Evolutionary conservation across 1,140 invertebrate species (phyloP).

Genomic region (Macrostomum lignano): DNA sequence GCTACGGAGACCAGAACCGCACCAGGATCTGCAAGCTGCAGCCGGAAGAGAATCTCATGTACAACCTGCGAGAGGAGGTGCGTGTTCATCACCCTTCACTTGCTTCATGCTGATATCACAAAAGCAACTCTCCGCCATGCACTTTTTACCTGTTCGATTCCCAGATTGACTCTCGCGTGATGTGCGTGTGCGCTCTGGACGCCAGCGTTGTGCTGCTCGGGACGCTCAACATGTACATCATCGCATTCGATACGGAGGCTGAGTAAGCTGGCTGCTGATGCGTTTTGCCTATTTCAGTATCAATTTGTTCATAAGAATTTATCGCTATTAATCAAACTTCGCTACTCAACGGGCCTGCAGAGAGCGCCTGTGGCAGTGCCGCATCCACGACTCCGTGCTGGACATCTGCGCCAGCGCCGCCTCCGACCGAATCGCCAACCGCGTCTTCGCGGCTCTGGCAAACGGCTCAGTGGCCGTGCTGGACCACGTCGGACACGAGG

Average conservation of each 20-base stretch:
- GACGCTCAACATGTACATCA: too few relatives aligned
- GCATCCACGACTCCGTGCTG: conserved; percentile 29
- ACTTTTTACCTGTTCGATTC: too few relatives aligned
- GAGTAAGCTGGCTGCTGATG: too few relatives aligned
- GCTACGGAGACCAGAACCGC: conserved; percentile 23
- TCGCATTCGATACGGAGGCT: too few relatives aligned
- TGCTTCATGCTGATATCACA: too few relatives aligned
- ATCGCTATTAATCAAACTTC: too few relatives aligned
- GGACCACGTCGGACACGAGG: conserved; percentile 11
- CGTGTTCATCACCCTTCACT: conserved; percentile 1
- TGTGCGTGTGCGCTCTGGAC: too few relatives aligned
- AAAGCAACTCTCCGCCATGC: neutral
- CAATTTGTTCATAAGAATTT: too few relatives aligned
- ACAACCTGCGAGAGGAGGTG: conserved; percentile 26
- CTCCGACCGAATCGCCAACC: too few relatives aligned
- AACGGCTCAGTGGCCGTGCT: conserved; percentile 32
- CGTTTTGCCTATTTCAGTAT: too few relatives aligned
- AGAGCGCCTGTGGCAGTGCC: conserved; percentile 25
- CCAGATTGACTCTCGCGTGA: too few relatives aligned
- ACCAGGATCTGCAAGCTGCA: conserved; percentile 19
- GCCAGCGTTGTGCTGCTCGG: too few relatives aligned
- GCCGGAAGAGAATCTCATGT: conserved; percentile 20
- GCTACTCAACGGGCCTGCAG: conserved; percentile 11
- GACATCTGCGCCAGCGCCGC: conserved; percentile 21
- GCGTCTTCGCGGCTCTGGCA: conserved; percentile 28